Evolutionary conservation across 2,113 vertebrate genomes (phyloP), one percentile per base, ranked within the genome.

Genomic region (Gymnobelideus leadbeateri): DNA sequence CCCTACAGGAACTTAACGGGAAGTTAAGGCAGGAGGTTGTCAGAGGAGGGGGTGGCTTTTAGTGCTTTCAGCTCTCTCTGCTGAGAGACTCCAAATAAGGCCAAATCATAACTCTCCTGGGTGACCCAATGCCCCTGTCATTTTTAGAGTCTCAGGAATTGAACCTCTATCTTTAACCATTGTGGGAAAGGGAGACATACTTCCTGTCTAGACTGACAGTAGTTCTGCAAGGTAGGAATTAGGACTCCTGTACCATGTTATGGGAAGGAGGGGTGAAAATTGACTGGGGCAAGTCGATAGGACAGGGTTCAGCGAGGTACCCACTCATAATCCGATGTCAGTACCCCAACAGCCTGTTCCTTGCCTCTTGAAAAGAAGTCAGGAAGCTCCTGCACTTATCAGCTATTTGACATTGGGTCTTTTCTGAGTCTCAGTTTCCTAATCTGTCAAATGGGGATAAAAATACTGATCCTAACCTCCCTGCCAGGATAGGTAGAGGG

Each of bases 331-430:
- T 14, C 0, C 21, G 23, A 46, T 25, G 89, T 46, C 46, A 3
- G 89, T 37, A 50, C 25, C 28, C 55, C 55, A 61, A 61, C 55
- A 61, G 2, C 55, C 55, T n/a, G 31, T 68, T 57, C 11, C 31
- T 68, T 37, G 57, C 10, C 37, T 77, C 37, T 77, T n/a, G 96
- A 98, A 98, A 92, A 98, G 97, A 0, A 99, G 99, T 99, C 98
- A 94, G 98, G 95, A 89, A 49, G 77, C 5, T 28, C 5, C 0
- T 37, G 19, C 3, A 37, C 31, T 8, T 9, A 9, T 50, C 47
- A 25, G 46, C 46, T 90, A 14, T 90, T 47, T 50, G 25, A 90
- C 47, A 0, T 28, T 50, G 47, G 47, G 24, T 47, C 37, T 19
- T 77, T 84, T 43, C 19, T 43, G 68, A 43, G n/a, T 84, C n/a